A percentile compares a stretch with the other conserved stretches of the same genome.
Conservation (phyloP, 2,113 vertebrate species). For the Columba livia region DNA sequence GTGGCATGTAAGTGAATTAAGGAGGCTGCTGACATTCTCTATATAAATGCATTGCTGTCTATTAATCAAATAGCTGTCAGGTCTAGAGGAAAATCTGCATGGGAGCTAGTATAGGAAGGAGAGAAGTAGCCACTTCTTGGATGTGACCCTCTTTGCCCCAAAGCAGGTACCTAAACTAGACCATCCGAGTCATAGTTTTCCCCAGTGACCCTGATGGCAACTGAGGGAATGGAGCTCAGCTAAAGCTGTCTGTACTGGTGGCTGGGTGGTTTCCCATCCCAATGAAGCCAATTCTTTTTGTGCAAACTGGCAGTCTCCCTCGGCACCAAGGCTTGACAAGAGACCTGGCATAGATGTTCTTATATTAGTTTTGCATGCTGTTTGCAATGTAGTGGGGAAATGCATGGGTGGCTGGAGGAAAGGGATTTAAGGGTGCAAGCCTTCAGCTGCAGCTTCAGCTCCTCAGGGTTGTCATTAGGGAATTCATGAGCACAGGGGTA, state of each 20-base stretch:
- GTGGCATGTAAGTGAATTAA: neutral
- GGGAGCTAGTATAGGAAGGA: neutral
- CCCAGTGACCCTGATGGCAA: neutral
- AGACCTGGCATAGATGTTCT: neutral
- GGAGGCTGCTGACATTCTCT: neutral
- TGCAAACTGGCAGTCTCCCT: neutral
- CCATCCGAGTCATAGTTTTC: rapidly evolving
- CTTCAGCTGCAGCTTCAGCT: neutral
- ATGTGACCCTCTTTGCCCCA: neutral
- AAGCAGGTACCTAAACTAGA: neutral
- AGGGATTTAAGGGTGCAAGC: neutral
- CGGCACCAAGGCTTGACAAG: neutral
- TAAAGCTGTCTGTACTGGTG: neutral
- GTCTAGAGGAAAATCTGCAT: neutral
- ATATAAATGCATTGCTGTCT: neutral
- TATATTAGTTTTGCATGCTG: neutral
- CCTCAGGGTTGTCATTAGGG: neutral
- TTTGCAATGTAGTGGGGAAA: neutral
- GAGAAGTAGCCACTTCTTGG: neutral
- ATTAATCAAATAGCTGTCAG: neutral
- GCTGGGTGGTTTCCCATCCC: neutral
- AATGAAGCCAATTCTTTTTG: neutral
- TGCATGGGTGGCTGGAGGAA: neutral
- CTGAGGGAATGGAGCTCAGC: neutral
- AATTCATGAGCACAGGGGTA: neutral